Base-by-base conservation (phyloP, 2,888 invertebrate genomes). In the Tethea ocularis region DNA sequence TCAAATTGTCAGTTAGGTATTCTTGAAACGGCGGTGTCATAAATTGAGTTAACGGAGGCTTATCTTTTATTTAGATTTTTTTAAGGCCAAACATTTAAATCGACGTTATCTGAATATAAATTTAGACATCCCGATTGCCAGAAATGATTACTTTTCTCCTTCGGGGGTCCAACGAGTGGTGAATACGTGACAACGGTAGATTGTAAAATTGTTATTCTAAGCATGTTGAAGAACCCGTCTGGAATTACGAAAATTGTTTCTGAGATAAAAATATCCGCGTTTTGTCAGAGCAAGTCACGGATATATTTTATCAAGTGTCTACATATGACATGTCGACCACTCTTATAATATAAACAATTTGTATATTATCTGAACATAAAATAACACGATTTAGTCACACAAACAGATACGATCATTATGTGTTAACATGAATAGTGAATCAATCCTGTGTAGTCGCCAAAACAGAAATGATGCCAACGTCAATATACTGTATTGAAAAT, bases 141-240 rank as follows among this genome's bases (percentile, higher is more conserved):
- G 83, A 88, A 89, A 89, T 89, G 87, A 90, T 90, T 89, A 88
- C 87, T 84, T 87, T 84, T 80, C 85, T 87, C 84, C 87, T 83
- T 80, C 71, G 75, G 75, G 87, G 83, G 85, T 77, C 81, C 87
- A 79, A 85, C 81, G 87, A 84, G 88, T 87, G 87, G 81, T 75
- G 78, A 77, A 78, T 80, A 88, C 91, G 90, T 91, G 91, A 89
- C 87, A 79, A 78, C 75, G 78, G 81, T 81, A 89, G 84, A 89
- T 90, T 90, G 91, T 89, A 84, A 89, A 89, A 89, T 91, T 91
- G 87, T 87, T 91, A 91, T 91, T 91, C 91, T 78, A 84, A 80
- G 82, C 89, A 80, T 88, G 90, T 80, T 87, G 84, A 84, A 80
- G 82, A 84, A 83, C 84, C 82, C 82, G 83, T 82, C 81, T 82